A percentile compares a stretch with the other conserved stretches of the same genome.
phyloP scores from a whole-genome alignment of 2,797 vertebrate genomes.

The Microctenopoma lineatum region DNA sequence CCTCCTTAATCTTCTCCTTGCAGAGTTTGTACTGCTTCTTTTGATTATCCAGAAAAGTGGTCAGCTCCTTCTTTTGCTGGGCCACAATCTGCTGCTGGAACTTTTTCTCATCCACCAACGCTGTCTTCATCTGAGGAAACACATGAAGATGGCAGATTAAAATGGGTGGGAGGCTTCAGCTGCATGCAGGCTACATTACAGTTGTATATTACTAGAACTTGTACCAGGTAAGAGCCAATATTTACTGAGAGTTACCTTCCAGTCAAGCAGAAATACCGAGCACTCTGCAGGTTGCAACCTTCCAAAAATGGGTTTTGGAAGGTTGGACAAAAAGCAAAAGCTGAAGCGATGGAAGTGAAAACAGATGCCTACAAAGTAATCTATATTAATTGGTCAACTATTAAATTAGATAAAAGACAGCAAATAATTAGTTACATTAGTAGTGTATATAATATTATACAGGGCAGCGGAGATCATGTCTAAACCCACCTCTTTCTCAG shows the following conservation, averaged over 20 bases:
- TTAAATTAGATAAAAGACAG: too few relatives aligned
- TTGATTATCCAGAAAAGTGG: slow-evolving; percentile 98
- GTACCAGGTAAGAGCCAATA: neutral
- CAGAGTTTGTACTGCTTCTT: slow-evolving; percentile 99
- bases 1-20: slow-evolving; percentile 99
- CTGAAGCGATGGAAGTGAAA: too few relatives aligned
- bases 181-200: neutral
- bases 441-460: too few relatives aligned
- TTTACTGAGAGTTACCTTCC: neutral
- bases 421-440: neutral
- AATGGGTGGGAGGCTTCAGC: neutral
- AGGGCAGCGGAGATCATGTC: too few relatives aligned
- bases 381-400: too few relatives aligned
- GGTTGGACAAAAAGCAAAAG: neutral
- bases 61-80: slow-evolving; percentile 99
- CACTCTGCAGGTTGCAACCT: neutral
- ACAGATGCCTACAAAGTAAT: too few relatives aligned
- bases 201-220: neutral
- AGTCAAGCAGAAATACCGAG: neutral
- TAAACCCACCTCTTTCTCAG: slow-evolving; percentile 93
- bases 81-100: slow-evolving; percentile 99
- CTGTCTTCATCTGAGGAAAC: slow-evolving; percentile 90
- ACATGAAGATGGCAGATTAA: slow-evolving; percentile 22
- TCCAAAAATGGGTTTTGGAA: neutral
- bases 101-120: slow-evolving; percentile 95